These are phyloP conservation scores for Aix galericulata DNA, from an alignment of 2,113 vertebrate genomes.

Conservation along the genomic window DNA sequence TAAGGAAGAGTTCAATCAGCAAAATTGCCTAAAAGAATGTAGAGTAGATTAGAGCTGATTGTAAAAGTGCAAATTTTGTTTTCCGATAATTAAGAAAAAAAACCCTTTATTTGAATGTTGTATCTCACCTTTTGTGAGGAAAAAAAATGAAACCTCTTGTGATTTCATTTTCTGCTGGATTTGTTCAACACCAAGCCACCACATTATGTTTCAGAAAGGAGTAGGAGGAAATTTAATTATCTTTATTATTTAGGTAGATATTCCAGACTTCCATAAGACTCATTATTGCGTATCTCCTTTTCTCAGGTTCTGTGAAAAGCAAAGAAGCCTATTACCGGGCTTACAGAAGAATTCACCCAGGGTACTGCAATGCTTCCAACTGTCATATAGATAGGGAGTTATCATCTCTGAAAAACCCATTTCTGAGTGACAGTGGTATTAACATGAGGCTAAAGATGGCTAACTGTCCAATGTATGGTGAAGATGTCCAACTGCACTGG, in stretches of 20 bases:
- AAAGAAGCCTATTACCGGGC: conserved; percentile 62
- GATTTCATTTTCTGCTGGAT: not conserved
- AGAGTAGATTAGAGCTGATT: not conserved
- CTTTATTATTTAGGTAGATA: not conserved
- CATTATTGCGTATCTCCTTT: not conserved
- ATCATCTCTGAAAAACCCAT: conserved; percentile 49
- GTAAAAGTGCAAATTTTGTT: not conserved
- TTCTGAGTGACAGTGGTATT: conserved; percentile 53
- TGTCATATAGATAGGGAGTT: conserved; percentile 65
- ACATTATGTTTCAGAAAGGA: not conserved
- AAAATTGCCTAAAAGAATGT: not conserved
- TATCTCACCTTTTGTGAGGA: not conserved
- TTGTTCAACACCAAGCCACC: not conserved
- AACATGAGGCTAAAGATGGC: conserved; percentile 65
- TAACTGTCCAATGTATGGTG: conserved; percentile 64
- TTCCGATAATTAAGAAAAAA: not conserved
- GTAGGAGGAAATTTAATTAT: not conserved
- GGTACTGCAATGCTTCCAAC: conserved; percentile 64
- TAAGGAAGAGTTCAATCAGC: not conserved
- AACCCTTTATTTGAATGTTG: not conserved
- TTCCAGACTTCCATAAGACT: not conserved
- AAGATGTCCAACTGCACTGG: conserved; percentile 62
- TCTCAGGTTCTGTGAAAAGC: conserved; percentile 66
- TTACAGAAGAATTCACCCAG: conserved; percentile 66
- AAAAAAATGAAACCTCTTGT: not conserved